Percentiles rank a stretch among this genome's conserved stretches.
Evolutionary conservation across 2,113 vertebrate species (phyloP).

Genomic region (Petromus typicus): DNA sequence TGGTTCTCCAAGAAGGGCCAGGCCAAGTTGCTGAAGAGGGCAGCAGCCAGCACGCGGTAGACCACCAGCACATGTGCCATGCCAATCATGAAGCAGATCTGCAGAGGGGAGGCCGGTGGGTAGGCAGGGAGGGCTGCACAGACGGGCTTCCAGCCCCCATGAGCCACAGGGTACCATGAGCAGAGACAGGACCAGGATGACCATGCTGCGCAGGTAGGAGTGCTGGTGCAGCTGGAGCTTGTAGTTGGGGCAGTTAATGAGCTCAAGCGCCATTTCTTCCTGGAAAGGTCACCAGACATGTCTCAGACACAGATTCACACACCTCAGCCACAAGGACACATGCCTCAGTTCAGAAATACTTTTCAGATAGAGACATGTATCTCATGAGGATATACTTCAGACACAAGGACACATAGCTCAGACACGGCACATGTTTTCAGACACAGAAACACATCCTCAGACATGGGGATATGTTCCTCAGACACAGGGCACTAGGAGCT

Average conservation of each 20-base stretch:
- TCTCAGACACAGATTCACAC: not conserved
- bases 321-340: too few relatives aligned
- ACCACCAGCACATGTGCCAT: constrained; percentile 91
- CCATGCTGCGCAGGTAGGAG: constrained; percentile 88
- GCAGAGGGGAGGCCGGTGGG: not conserved
- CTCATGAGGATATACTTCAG: not conserved
- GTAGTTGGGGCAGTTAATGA: constrained; percentile 87
- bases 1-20: constrained; percentile 86
- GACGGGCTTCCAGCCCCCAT: accelerated
- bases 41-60: constrained; percentile 89
- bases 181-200: constrained; percentile 89
- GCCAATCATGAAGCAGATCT: constrained; percentile 92
- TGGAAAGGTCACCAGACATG: constrained; percentile 62
- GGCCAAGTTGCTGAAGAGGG: constrained; percentile 80
- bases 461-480: not conserved
- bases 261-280: constrained; percentile 93
- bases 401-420: too few relatives aligned
- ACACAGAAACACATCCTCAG: too few relatives aligned
- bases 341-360: not conserved
- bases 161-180: constrained; percentile 86
- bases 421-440: too few relatives aligned
- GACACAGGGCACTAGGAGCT: accelerated
- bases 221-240: constrained; percentile 83
- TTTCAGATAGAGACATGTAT: too few relatives aligned
- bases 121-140: accelerated